A percentile compares a stretch with the other conserved stretches of the same genome.
Evolutionary conservation across 2,113 vertebrate species (phyloP).

Genomic region (Sialia sialis): DNA sequence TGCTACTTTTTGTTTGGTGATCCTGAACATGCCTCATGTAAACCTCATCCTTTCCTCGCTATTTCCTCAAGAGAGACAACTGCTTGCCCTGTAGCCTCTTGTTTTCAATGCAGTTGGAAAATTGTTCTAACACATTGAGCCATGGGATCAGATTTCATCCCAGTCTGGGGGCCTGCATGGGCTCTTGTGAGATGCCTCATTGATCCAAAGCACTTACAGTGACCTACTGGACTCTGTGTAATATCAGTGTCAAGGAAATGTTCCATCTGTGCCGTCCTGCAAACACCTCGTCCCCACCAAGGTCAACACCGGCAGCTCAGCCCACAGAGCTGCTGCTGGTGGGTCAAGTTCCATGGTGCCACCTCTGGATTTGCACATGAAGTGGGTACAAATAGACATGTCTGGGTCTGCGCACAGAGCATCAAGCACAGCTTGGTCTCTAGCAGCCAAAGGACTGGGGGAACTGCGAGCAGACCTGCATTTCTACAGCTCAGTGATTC

Average conservation of each 20-base stretch:
- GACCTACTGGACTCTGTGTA: conserved; percentile 39
- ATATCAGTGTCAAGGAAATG: conserved; percentile 24
- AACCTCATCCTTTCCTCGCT: not conserved
- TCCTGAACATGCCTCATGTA: not conserved
- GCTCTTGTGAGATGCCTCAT: conserved; percentile 44
- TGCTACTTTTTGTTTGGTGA: not conserved
- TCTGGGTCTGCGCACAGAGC: not conserved
- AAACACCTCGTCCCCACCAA: rapidly evolving
- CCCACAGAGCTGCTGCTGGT: not conserved
- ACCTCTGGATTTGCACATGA: not conserved
- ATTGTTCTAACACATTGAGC: conserved; percentile 55
- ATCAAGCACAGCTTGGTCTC: not conserved
- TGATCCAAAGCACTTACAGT: conserved; percentile 55
- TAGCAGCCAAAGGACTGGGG: not conserved
- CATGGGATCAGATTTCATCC: conserved; percentile 13
- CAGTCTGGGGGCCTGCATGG: not conserved
- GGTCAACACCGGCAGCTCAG: not conserved
- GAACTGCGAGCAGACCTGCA: not conserved
- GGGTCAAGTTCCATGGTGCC: rapidly evolving
- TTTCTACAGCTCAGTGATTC: not conserved
- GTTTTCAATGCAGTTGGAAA: conserved; percentile 51
- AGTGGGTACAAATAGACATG: rapidly evolving
- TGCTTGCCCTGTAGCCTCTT: not conserved
- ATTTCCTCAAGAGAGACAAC: conserved; percentile 27
- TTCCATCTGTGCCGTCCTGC: conserved; percentile 1